phyloP scores from a whole-genome alignment of 1,140 invertebrate genomes.

The Bombus pyrosoma region DNA sequence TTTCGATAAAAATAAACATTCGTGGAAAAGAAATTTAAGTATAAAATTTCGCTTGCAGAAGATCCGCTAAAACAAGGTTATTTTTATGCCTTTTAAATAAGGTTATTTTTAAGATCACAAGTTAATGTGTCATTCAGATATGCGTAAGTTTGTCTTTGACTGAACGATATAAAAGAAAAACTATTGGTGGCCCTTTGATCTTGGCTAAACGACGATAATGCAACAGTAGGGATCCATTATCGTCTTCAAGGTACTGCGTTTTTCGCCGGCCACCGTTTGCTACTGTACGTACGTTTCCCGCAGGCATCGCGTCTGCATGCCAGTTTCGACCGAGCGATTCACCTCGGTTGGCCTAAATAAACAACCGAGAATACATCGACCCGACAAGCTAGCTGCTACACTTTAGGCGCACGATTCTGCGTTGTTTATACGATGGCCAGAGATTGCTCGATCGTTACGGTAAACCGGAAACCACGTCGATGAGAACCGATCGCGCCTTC shows the following conservation, averaged over 20 bases:
- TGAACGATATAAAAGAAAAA: constrained; percentile 15
- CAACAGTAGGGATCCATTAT: constrained; percentile 31
- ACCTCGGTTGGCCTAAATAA: constrained; percentile 82
- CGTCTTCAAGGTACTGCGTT: constrained; percentile 14
- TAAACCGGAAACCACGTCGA: constrained; percentile 8
- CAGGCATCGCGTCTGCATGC: background rate
- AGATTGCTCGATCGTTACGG: background rate
- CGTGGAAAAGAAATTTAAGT: too few relatives aligned
- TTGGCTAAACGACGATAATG: constrained; percentile 37
- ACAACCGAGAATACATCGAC: constrained; percentile 83
- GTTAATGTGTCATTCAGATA: too few relatives aligned
- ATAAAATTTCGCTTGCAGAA: too few relatives aligned
- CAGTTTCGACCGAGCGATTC: constrained; percentile 71
- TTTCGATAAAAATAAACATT: too few relatives aligned
- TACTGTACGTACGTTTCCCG: constrained; percentile 17
- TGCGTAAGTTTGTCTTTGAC: background rate
- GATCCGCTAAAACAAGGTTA: too few relatives aligned
- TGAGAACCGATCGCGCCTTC: background rate
- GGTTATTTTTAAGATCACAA: too few relatives aligned
- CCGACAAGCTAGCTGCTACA: constrained; percentile 63
- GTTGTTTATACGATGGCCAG: constrained; percentile 50
- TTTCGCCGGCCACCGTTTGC: constrained; percentile 9
- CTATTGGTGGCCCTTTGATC: constrained; percentile 35
- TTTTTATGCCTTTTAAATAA: too few relatives aligned
- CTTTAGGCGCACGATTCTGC: constrained; percentile 60